These are phyloP conservation scores for Lochmaea crataegi DNA, from an alignment of 2,888 invertebrate genomes.

Conservation along the genomic window DNA sequence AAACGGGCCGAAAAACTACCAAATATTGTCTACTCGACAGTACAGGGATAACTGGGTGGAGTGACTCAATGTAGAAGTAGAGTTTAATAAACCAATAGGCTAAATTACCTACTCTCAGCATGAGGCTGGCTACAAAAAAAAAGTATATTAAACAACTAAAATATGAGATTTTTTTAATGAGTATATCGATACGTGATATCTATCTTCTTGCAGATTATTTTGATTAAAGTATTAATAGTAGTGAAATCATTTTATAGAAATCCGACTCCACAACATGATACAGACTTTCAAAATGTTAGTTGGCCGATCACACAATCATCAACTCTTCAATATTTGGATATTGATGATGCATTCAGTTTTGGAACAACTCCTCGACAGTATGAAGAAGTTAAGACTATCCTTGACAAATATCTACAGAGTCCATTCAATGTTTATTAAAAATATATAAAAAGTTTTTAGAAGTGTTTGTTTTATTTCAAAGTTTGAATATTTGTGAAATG, in stretches of 20 bases:
- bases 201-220: background rate
- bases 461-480: too few relatives aligned
- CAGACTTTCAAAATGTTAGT: constrained; percentile 17
- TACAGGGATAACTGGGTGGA: too few relatives aligned
- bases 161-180: too few relatives aligned
- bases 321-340: constrained; percentile 27
- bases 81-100: too few relatives aligned
- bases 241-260: constrained; percentile 17
- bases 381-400: constrained; percentile 1
- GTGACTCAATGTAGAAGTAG: too few relatives aligned
- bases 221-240: background rate
- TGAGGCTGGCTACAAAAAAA: too few relatives aligned
- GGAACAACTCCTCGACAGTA: constrained; percentile 21
- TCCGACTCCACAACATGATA: constrained; percentile 31
- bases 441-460: background rate
- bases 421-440: constrained; percentile 12
- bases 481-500: too few relatives aligned
- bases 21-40: too few relatives aligned
- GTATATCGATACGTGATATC: too few relatives aligned
- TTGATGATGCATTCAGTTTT: constrained; percentile 23
- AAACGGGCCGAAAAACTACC: too few relatives aligned
- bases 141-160: too few relatives aligned
- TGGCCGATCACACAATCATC: constrained; percentile 22
- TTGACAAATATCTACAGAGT: background rate
- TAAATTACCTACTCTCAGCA: too few relatives aligned